Conservation (phyloP, 2,113 vertebrate genomes). For the Myocastor coypus region DNA sequence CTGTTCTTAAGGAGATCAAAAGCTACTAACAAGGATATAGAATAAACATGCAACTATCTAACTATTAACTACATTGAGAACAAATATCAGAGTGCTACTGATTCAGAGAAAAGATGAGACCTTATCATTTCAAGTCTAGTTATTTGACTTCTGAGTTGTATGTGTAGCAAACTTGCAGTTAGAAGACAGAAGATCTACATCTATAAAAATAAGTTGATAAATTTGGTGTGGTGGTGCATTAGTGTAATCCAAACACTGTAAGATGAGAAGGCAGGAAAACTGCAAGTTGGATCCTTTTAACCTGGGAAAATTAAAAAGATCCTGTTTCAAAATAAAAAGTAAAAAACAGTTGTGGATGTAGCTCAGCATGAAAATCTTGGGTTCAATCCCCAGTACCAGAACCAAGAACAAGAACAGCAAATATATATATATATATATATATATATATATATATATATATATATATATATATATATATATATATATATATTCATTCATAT, state of each 20-base stretch:
- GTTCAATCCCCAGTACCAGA: not conserved
- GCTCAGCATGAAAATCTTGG: not conserved
- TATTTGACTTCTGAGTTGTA: not conserved
- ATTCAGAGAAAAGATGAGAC: not conserved
- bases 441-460: too few relatives aligned
- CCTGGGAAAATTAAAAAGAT: not conserved
- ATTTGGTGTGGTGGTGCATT: not conserved
- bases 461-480: too few relatives aligned
- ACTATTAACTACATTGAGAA: not conserved
- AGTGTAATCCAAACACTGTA: not conserved
- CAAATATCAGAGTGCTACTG: not conserved
- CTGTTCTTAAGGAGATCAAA: not conserved
- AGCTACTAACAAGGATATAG: not conserved
- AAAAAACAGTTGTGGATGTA: not conserved
- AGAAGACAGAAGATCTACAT: not conserved
- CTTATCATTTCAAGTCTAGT: not conserved
- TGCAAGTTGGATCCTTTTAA: not conserved
- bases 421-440: not conserved
- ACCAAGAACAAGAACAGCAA: not conserved
- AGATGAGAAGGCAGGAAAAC: not conserved
- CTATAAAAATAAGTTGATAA: slow-evolving; percentile 4
- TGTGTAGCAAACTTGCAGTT: slow-evolving; percentile 18
- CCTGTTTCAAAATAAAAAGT: not conserved
- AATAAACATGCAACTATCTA: not conserved
- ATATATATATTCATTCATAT: not conserved